These are phyloP conservation scores for Anabas testudineus DNA, from an alignment of 2,797 vertebrate genomes.

Conservation along the genomic window DNA sequence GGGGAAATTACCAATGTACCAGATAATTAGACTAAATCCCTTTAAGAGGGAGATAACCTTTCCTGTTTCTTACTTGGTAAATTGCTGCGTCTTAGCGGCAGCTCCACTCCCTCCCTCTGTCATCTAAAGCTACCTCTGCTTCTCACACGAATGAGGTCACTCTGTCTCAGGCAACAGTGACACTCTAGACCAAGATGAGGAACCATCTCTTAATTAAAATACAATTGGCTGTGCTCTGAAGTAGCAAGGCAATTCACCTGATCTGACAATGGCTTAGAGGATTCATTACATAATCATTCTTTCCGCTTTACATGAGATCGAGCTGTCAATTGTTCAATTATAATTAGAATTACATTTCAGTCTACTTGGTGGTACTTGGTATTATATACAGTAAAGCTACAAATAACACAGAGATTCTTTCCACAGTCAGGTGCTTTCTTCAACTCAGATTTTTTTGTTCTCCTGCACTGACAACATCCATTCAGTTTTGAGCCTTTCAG, in stretches of 20 bases:
- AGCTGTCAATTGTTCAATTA: constrained; percentile 52
- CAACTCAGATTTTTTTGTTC: constrained; percentile 36
- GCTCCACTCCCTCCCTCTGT: constrained; percentile 22
- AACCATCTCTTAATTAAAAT: constrained; percentile 87
- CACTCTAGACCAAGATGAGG: constrained; percentile 79
- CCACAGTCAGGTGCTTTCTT: constrained; percentile 30
- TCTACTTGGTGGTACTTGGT: constrained; percentile 9
- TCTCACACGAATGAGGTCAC: constrained; percentile 79
- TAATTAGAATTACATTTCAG: constrained; percentile 12
- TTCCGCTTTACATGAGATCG: constrained; percentile 44
- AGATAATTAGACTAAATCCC: constrained; percentile 22
- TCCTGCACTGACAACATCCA: constrained; percentile 40
- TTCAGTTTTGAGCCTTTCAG: constrained; percentile 54
- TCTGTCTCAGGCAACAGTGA: constrained; percentile 79
- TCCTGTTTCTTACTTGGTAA: constrained; percentile 11
- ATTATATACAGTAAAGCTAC: constrained; percentile 24
- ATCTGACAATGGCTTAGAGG: constrained; percentile 65
- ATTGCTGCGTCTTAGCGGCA: constrained; percentile 16
- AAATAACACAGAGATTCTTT: constrained; percentile 24
- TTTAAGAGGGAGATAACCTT: constrained; percentile 39
- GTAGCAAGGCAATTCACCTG: constrained; percentile 66
- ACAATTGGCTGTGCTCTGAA: constrained; percentile 72
- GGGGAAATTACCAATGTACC: constrained; percentile 44
- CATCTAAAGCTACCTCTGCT: constrained; percentile 33
- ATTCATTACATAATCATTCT: constrained; percentile 68